Base-by-base conservation (phyloP, 2,888 invertebrate species). In the Drosophila mulleri region DNA sequence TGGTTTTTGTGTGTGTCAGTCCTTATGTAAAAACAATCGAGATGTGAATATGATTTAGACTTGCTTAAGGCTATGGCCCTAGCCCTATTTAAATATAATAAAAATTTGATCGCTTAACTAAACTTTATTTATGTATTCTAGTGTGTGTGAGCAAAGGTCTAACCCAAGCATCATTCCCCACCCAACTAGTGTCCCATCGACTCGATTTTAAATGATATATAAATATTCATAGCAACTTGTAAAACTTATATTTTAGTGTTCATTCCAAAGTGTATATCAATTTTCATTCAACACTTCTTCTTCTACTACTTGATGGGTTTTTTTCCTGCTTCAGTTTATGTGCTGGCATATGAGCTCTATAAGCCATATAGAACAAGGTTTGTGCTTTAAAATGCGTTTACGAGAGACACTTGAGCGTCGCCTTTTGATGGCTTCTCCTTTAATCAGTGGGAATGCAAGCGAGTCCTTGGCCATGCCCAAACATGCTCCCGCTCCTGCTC, bases 311-410 rank as follows among this genome's bases (percentile, higher is more conserved):
- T 11, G 11, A 6, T 20, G 41, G 9, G 1, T 42, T 35, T 18
- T 18, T 3, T 50, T 52, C 18, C 2, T 45, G 14, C 29, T 52
- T 18, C 11, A 26, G 54, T 48, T 75, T 56, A 74, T 50, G n/a
- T 16, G 26, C 63, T 42, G 64, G 4, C 68, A 60, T 56, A 65
- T 52, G 57, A 66, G 70, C 70, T 58, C 54, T 45, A 69, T 62
- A 69, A 78, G 69, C 69, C 75, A 39, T 56, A 75, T 62, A 67
- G 50, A 50, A 70, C 70, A 79, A 54, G 76, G 44, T 75, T 75
- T 70, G 41, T 61, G 75, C 80, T 77, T 75, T 75, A 70, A 77
- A 75, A 70, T 70, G 47, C 77, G 71, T 80, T 77, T 71, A 80
- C 39, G 80, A 66, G 53, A 58, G 62, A 60, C 70, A 79, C 71